Evolutionary conservation across 1,140 invertebrate species (phyloP).

Genomic region (Macrobrachium nipponense): DNA sequence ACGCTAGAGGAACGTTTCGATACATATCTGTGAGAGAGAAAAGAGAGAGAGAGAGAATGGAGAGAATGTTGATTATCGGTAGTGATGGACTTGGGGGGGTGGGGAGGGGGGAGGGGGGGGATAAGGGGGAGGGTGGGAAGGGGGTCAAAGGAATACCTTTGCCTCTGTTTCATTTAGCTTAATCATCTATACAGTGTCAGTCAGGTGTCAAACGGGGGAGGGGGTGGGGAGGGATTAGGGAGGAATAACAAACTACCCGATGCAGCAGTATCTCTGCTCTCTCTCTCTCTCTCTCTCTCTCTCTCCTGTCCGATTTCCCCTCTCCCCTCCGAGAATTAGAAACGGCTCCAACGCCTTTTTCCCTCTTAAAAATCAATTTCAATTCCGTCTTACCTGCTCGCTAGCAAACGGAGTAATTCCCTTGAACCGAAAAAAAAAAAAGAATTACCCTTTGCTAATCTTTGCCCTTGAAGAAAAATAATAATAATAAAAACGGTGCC

Average conservation of each 20-base stretch:
- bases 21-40: not conserved
- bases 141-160: not conserved
- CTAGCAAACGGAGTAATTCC: too few species aligned
- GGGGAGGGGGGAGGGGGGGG: not conserved
- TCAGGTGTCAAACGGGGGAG: not conserved
- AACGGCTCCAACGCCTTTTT: too few species aligned
- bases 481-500: too few species aligned
- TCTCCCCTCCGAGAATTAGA: not conserved
- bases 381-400: too few species aligned
- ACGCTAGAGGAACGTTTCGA: not conserved
- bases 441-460: too few species aligned
- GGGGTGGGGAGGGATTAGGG: too few species aligned
- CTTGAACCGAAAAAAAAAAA: too few species aligned
- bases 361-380: too few species aligned
- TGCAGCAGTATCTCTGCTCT: not conserved
- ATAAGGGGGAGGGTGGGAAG: not conserved
- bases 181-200: too few species aligned
- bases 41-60: not conserved
- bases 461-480: too few species aligned
- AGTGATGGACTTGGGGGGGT: not conserved
- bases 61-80: not conserved
- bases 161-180: not conserved
- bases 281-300: constrained; percentile 11
- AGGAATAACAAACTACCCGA: too few species aligned
- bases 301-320: not conserved